Evolutionary conservation across 30 jellyfish, hydroid and myxozoan species (phyloP).

Genomic region (Haliclystus octoradiatus): DNA sequence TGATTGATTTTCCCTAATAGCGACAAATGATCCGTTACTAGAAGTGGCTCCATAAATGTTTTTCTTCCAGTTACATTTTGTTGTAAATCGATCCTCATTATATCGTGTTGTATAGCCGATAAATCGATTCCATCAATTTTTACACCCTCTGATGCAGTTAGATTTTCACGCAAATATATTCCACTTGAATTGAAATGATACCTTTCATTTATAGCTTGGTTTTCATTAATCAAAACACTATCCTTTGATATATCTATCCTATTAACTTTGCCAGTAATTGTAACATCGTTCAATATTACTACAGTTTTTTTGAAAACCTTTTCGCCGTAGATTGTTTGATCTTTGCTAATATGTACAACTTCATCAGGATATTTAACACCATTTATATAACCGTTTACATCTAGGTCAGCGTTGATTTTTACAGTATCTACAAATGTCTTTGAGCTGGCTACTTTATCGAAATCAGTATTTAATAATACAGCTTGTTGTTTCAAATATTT

Average conservation of each 20-base stretch:
- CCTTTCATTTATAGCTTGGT: slow-evolving; percentile 21
- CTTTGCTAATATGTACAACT: slow-evolving; percentile 10
- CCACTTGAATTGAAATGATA: background rate
- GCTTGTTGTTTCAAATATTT: background rate
- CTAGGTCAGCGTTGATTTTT: slow-evolving; percentile 6
- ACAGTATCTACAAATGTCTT: background rate
- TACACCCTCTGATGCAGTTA: slow-evolving; percentile 1
- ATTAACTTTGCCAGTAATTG: slow-evolving; percentile 31
- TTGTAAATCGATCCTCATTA: slow-evolving; percentile 3
- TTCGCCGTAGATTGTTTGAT: slow-evolving; percentile 32
- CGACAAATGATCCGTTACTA: background rate
- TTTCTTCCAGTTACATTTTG: slow-evolving; percentile 15
- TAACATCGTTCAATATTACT: background rate
- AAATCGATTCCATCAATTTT: slow-evolving; percentile 47
- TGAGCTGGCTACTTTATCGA: background rate
- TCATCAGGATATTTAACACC: slow-evolving; percentile 36
- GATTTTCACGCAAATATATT: slow-evolving; percentile 4
- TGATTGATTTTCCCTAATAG: slow-evolving; percentile 7
- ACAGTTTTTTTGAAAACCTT: slow-evolving; percentile 20
- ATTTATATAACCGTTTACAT: slow-evolving; percentile 19
- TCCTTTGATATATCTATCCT: slow-evolving; percentile 16
- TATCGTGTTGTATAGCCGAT: slow-evolving; percentile 13
- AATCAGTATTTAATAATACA: background rate
- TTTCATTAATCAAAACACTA: slow-evolving; percentile 13
- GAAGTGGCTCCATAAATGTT: background rate